These are phyloP conservation scores for Sussaba pulchella DNA, from an alignment of 2,888 invertebrate species.

Conservation along the genomic window DNA sequence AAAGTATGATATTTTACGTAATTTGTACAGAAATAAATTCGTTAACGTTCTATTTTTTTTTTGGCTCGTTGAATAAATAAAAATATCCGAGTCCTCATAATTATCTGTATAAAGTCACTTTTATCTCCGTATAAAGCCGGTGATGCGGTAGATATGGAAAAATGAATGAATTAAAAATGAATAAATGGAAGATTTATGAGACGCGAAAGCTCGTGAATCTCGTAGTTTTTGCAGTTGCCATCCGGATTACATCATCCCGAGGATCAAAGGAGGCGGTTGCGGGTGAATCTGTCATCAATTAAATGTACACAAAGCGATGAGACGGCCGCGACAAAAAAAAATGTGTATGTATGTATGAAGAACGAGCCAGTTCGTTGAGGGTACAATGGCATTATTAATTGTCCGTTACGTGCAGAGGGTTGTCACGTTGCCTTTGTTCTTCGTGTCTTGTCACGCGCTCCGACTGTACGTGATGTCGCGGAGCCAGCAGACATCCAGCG, in stretches of 20 bases:
- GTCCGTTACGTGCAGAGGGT: conserved; percentile 45
- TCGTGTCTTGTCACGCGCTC: conserved; percentile 51
- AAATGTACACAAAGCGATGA: conserved; percentile 26
- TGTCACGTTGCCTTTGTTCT: conserved; percentile 48
- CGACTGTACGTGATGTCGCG: conserved; percentile 55
- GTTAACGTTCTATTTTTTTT: no score
- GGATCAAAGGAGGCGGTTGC: conserved; percentile 31
- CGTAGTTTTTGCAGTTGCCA: conserved; percentile 1
- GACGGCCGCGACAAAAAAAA: conserved; percentile 5
- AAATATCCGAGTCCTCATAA: no score
- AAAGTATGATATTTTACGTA: no score
- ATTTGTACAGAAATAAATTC: no score
- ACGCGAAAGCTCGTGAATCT: not conserved
- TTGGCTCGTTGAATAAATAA: no score
- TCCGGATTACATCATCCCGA: conserved; percentile 34
- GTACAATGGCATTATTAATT: conserved; percentile 60
- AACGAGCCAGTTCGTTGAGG: conserved; percentile 23
- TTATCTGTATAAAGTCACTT: no score
- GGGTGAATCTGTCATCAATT: conserved; percentile 41
- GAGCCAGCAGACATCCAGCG: conserved; percentile 11
- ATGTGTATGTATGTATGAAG: conserved; percentile 13
- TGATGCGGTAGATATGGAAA: no score
- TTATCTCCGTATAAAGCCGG: no score
- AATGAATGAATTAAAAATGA: no score
- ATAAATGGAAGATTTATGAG: not conserved